These are phyloP conservation scores for Dorcus parallelipipedus DNA, from an alignment of 2,888 invertebrate genomes.

Conservation along the genomic window DNA sequence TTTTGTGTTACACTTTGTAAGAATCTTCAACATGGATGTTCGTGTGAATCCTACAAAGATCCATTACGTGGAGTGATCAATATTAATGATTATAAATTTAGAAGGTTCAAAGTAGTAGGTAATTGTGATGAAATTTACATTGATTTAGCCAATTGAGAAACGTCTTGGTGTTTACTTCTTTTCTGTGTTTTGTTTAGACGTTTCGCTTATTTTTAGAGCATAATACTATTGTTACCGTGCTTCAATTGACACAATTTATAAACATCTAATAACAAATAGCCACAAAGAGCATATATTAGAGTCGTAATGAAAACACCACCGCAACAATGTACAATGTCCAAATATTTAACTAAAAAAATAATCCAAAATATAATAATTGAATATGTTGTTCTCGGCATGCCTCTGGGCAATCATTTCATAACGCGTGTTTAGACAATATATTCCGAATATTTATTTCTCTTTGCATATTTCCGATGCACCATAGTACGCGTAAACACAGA, in stretches of 20 bases:
- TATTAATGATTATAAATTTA: no score
- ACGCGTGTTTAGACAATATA: constrained; percentile 17
- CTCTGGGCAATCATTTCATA: not conserved
- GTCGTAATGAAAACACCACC: not conserved
- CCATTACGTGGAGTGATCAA: no score
- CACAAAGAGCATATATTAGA: not conserved
- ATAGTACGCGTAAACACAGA: constrained; percentile 18
- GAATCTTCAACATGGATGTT: no score
- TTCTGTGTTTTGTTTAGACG: constrained; percentile 4
- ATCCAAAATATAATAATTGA: constrained; percentile 19
- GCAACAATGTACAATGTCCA: constrained; percentile 6
- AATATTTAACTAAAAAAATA: constrained; percentile 16
- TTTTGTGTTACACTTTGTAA: no score
- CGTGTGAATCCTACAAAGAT: no score
- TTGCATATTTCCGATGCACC: constrained; percentile 1
- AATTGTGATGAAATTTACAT: no score
- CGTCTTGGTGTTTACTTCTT: no score
- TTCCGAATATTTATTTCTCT: constrained; percentile 20
- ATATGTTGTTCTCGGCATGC: constrained; percentile 3
- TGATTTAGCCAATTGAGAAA: no score
- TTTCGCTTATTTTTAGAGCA: not conserved
- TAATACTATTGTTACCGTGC: not conserved
- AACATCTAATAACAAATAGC: not conserved
- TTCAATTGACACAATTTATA: not conserved
- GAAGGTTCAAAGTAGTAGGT: no score